These are phyloP conservation scores for Panulirus ornatus DNA, from an alignment of 1,140 invertebrate species.

Conservation along the genomic window DNA sequence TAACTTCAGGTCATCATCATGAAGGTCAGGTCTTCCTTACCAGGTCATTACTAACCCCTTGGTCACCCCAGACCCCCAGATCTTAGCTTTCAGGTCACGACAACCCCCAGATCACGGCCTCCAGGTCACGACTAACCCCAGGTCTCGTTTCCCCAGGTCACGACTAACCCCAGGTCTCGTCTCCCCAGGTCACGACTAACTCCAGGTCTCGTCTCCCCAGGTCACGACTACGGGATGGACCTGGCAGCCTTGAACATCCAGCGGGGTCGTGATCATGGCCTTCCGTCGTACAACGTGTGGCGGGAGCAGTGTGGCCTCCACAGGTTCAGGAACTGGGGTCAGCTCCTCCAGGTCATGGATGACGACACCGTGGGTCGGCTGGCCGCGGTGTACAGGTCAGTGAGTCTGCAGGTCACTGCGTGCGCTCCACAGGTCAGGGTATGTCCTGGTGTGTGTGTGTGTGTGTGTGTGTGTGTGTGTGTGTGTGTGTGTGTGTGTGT, in stretches of 20 bases:
- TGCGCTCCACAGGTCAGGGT: neutral
- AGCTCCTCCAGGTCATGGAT: conserved; percentile 86
- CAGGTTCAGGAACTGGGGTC: conserved; percentile 85
- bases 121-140: neutral
- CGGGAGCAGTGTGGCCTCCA: conserved; percentile 88
- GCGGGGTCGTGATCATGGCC: conserved; percentile 90
- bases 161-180: neutral
- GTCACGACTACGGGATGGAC: conserved; percentile 79
- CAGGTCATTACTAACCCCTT: too few relatives aligned
- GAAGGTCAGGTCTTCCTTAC: too few relatives aligned
- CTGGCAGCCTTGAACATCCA: conserved; percentile 83
- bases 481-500: too few relatives aligned
- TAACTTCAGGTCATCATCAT: too few relatives aligned
- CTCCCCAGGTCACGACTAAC: conserved; percentile 74
- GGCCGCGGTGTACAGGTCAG: conserved; percentile 78
- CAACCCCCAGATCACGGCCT: neutral
- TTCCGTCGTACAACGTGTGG: conserved; percentile 90
- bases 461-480: too few relatives aligned
- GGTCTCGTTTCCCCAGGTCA: neutral
- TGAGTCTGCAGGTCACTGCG: too few relatives aligned
- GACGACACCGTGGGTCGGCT: conserved; percentile 79
- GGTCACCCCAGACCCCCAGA: neutral
- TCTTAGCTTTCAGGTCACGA: too few relatives aligned
- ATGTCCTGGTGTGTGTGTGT: too few relatives aligned
- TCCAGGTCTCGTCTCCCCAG: conserved; percentile 5